A percentile compares a stretch with the other conserved stretches of the same genome.
phyloP scores from a whole-genome alignment of 2,113 vertebrate genomes.

The Eolophus roseicapilla region DNA sequence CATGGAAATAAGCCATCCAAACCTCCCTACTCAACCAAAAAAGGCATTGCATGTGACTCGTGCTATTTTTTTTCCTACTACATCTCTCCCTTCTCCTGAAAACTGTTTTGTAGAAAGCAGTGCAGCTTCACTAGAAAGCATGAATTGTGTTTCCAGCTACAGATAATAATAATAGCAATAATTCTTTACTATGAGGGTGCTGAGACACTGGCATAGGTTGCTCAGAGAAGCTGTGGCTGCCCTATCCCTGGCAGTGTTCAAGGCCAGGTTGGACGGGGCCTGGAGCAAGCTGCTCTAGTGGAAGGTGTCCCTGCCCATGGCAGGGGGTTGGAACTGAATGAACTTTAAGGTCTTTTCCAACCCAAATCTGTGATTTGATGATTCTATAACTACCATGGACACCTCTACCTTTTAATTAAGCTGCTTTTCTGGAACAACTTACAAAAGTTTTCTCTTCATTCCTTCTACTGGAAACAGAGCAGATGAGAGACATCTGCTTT shows the following conservation, averaged over 20 bases:
- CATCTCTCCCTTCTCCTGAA: background rate
- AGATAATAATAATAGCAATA: background rate
- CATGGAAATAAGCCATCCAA: background rate
- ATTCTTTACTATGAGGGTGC: background rate
- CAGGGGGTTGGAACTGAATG: background rate
- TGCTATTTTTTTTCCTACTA: background rate
- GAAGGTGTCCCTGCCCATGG: background rate
- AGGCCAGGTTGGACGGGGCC: background rate
- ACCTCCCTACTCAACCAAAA: background rate
- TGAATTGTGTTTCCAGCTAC: background rate
- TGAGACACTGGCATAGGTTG: background rate
- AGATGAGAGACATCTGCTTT: background rate
- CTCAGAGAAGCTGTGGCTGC: background rate
- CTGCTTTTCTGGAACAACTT: background rate
- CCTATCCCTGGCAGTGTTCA: background rate
- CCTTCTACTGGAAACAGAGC: background rate
- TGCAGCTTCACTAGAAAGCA: background rate
- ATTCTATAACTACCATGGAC: background rate
- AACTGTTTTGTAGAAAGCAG: background rate
- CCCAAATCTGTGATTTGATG: background rate
- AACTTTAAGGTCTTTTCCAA: background rate
- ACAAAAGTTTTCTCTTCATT: background rate
- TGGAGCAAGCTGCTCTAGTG: background rate
- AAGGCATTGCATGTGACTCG: rapidly evolving
- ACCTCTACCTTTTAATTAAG: background rate